Base-by-base conservation (phyloP, 2,113 vertebrate species). In the Scomber colias region DNA sequence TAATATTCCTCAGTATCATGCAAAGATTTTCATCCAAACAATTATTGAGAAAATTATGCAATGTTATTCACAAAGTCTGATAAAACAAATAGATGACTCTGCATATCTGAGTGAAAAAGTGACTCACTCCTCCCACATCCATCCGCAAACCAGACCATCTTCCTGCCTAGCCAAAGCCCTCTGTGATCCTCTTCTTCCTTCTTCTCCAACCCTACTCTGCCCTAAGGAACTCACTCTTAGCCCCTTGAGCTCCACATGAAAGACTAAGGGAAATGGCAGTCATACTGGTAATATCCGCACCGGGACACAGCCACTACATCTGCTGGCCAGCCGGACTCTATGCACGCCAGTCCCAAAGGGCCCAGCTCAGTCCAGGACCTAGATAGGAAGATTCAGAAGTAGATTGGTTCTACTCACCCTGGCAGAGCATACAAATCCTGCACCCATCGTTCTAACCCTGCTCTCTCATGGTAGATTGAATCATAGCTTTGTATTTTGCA, bases 251-350 rank as follows among this genome's bases (percentile, higher is more conserved):
- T 83, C 61, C 64, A 90, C 75, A 93, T 93, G 87, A 93, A 94
- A 92, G 79, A 71, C 83, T 62, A 75, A 79, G 77, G 91, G 92
- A 93, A 94, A 94, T 93, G 88, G 86, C 90, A 87, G 71, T 84
- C 85, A 66, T 82, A 77, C 84, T 81, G 84, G 65, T 92, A 91
- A 94, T 92, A 92, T 94, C 93, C 91, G 88, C 85, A 89, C 55
- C 9, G 77, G 82, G 88, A 92, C 77, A 60, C 77, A 90, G 79
- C 79, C 84, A 49, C 79, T 81, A 87, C 92, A 94, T 94, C 90
- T 93, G 93, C 83, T 66, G 84, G 68, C 90, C 93, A 92, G 90
- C 79, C 87, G 79, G 69, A 64, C 50, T 75, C 59, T 71, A 66
- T 11, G 49, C 88, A 92, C 82, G 82, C 72, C 87, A 92, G 82